Base-by-base conservation (phyloP, 2,797 vertebrate species). In the Rousettus madagascariensis region DNA sequence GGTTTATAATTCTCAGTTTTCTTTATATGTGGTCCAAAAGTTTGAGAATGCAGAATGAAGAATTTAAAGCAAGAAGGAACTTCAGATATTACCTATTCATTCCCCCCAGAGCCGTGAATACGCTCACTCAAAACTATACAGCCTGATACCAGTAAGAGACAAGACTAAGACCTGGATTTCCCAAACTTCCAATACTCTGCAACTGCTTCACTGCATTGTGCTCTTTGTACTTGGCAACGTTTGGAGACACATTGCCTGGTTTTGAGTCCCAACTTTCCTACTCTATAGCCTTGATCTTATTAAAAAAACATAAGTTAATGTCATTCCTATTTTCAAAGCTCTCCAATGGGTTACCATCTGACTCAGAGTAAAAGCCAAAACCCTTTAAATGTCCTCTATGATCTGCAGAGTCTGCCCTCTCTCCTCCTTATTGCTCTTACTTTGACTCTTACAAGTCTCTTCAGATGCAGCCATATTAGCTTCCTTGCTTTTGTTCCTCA, bases 41-140 rank as follows among this genome's bases (percentile, higher is more conserved):
- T 69, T 65, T 87, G 20, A 68, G 16, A 53, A 77, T 55, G 80
- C 20, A 78, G 49, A 84, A 71, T 77, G 20, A 78, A 5, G 20
- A 94, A 69, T 61, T 84, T 24, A 72, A 82, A 93, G 75, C 26
- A 82, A 59, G 49, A 83, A 66, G 33, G 3, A 33, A 61, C 19
- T 77, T 82, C 26, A 53, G 5, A 12, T 78, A 74, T 46, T 86
- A 59, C 6, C 22, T 36, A 74, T 46, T 93, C 77, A 46, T 63
- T 75, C 86, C 38, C 41, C 28, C 8, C 38, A 49, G 43, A 61
- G 4, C 5, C 59, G 41, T 59, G 66, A 66, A 33, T 55, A 33
- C 6, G 68, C n/a, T 80, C 38, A 53, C 4, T 59, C n/a, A 43
- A 85, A 85, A 74, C 15, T 51, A 49, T 1, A 65, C 6, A 68